phyloP scores from a whole-genome alignment of 2,113 vertebrate species.

The Suncus etruscus region DNA sequence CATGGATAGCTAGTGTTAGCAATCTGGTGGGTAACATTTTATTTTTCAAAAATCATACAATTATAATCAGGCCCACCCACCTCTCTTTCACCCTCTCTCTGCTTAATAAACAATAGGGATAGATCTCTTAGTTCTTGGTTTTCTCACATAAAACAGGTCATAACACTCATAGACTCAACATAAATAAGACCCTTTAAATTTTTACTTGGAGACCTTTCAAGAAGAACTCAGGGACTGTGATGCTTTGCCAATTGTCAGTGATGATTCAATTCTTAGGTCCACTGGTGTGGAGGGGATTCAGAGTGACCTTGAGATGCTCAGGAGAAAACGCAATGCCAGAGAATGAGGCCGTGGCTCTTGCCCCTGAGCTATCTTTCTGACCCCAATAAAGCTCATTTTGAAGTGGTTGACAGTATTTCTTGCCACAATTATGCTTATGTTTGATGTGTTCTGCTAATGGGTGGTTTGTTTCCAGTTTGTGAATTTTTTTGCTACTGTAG shows the following conservation, averaged over 20 bases:
- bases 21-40: background rate
- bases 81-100: background rate
- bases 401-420: background rate
- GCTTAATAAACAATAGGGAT: background rate
- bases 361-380: no score
- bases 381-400: background rate
- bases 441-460: background rate
- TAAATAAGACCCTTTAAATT: background rate
- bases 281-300: no score
- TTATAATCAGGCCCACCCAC: background rate
- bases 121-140: background rate
- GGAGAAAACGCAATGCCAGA: no score
- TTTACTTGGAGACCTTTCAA: no score
- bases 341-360: no score
- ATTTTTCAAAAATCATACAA: background rate
- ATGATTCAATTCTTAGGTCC: no score
- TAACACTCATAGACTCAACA: background rate
- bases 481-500: background rate
- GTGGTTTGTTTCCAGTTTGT: background rate
- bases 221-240: no score
- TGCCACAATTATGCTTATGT: background rate
- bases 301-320: no score
- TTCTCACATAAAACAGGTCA: slow-evolving; percentile 1
- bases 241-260: no score
- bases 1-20: background rate